These are phyloP conservation scores for Neolamprologus sp. DNA, from an alignment of 2,113 vertebrate genomes.

Conservation along the genomic window DNA sequence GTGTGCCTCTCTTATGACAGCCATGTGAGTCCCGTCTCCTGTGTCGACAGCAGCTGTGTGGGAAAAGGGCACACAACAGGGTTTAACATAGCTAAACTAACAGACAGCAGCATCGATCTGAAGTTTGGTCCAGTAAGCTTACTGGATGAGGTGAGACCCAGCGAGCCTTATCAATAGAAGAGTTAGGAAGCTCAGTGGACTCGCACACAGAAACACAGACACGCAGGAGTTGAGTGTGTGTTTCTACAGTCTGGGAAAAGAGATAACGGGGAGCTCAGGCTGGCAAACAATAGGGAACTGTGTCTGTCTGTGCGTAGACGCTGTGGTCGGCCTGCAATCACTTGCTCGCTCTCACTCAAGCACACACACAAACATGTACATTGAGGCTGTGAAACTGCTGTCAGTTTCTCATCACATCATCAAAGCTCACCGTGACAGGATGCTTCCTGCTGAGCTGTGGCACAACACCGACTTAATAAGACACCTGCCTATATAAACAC, in stretches of 20 bases:
- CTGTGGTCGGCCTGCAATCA: not conserved
- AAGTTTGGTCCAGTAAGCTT: conserved; percentile 23
- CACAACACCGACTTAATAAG: not conserved
- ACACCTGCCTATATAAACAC: not conserved
- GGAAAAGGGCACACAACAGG: not conserved
- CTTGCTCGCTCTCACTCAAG: not conserved
- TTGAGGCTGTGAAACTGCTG: not conserved
- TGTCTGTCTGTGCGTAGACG: not conserved
- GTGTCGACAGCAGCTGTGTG: not conserved
- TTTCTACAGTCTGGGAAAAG: conserved; percentile 1
- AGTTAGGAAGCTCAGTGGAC: not conserved
- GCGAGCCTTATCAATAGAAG: conserved; percentile 18
- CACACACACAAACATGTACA: not conserved
- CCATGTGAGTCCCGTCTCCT: not conserved
- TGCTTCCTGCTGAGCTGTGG: not conserved
- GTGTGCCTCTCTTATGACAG: not conserved
- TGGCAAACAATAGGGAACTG: conserved; percentile 18
- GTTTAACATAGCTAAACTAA: not conserved
- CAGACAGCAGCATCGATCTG: conserved; percentile 18
- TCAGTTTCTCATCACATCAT: not conserved
- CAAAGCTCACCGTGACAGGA: not conserved
- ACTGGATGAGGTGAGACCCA: conserved; percentile 11
- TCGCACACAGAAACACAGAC: not conserved
- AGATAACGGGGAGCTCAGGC: conserved; percentile 48
- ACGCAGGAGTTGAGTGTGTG: not conserved